phyloP scores from a whole-genome alignment of 2,888 invertebrate species.

The Erebia aethiops region DNA sequence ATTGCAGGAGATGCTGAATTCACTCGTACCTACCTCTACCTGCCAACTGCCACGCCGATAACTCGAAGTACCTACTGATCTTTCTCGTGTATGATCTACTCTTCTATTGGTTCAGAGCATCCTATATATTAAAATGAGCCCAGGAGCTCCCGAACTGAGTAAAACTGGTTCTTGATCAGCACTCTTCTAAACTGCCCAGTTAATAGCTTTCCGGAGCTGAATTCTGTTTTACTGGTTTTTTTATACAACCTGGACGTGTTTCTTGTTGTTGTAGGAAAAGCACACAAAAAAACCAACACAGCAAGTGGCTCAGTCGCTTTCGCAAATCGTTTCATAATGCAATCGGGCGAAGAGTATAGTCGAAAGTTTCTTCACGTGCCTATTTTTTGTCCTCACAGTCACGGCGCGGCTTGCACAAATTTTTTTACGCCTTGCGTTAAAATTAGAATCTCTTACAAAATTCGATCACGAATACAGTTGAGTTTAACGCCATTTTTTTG shows the following conservation, averaged over 20 bases:
- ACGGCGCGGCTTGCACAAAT: constrained; percentile 36
- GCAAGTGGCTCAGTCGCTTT: constrained; percentile 55
- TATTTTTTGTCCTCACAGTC: constrained; percentile 57
- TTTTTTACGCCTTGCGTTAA: constrained; percentile 24
- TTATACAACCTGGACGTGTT: too few relatives aligned
- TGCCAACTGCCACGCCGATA: constrained; percentile 45
- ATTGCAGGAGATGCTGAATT: constrained; percentile 50
- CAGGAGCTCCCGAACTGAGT: too few relatives aligned
- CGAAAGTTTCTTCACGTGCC: constrained; percentile 65
- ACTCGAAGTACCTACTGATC: constrained; percentile 33
- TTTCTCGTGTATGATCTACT: neutral
- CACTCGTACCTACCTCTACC: constrained; percentile 15
- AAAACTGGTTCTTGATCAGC: too few relatives aligned
- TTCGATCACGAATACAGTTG: neutral
- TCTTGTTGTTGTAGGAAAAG: too few relatives aligned
- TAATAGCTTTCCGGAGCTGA: too few relatives aligned
- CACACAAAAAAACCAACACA: too few relatives aligned
- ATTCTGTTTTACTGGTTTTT: too few relatives aligned
- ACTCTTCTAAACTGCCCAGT: too few relatives aligned
- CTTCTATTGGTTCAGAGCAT: too few relatives aligned
- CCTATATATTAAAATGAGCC: too few relatives aligned
- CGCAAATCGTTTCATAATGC: constrained; percentile 71
- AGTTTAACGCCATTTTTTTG: neutral
- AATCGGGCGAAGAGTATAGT: constrained; percentile 65
- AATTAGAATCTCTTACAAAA: constrained; percentile 9